phyloP scores from a whole-genome alignment of 2,113 vertebrate species.

The Pseudorasbora parva region DNA sequence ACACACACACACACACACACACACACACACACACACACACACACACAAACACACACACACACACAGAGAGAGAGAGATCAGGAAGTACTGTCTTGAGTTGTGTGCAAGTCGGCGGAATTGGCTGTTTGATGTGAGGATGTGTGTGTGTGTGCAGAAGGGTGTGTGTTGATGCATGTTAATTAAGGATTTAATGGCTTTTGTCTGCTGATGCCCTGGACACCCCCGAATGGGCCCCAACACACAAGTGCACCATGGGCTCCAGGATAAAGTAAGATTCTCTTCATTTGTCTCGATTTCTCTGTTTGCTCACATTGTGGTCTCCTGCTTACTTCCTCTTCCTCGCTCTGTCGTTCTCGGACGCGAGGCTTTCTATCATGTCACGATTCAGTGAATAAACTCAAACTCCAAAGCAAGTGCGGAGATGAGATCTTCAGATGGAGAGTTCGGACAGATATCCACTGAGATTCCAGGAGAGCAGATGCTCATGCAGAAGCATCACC shows the following conservation, averaged over 20 bases:
- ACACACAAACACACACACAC: constrained; percentile 36
- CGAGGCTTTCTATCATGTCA: constrained; percentile 28
- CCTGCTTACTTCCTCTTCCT: constrained; percentile 40
- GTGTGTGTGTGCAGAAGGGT: not conserved
- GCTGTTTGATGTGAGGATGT: constrained; percentile 33
- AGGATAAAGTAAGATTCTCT: constrained; percentile 74
- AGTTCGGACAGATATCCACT: not conserved
- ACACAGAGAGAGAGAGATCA: constrained; percentile 58
- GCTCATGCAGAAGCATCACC: not conserved
- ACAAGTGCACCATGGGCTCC: constrained; percentile 73
- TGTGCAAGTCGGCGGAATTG: constrained; percentile 56
- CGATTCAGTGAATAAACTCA: not conserved
- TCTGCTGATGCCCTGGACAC: constrained; percentile 34
- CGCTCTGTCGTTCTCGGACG: constrained; percentile 36
- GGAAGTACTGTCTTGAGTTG: constrained; percentile 72
- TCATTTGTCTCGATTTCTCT: not conserved
- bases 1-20: constrained; percentile 57
- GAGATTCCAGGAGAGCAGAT: not conserved
- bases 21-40: constrained; percentile 43
- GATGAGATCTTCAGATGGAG: constrained; percentile 37
- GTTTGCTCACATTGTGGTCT: constrained; percentile 19
- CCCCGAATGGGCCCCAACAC: constrained; percentile 67
- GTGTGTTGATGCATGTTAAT: constrained; percentile 23
- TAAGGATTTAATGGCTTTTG: not conserved
- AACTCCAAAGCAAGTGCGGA: not conserved